Evolutionary conservation across 2,888 invertebrate genomes (phyloP), one percentile per base, ranked within the genome.

Genomic region (Xanthorhoe spadicearia): DNA sequence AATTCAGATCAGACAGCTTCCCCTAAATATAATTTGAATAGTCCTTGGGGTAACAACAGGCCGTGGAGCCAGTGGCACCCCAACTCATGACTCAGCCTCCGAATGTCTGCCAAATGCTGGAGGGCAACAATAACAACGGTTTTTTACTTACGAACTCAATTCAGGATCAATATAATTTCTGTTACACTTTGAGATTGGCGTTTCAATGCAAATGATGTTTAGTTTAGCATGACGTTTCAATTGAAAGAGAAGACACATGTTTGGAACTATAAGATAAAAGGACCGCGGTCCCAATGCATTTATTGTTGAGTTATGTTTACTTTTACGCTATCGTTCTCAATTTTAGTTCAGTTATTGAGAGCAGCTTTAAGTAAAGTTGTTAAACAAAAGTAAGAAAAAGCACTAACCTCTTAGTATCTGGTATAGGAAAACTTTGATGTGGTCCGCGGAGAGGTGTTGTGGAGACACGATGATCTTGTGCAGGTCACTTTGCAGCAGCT

Each of bases 391-490:
- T 43, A 60, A 15, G 13, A 58, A 6, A 58, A 62, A 62, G 9
- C 60, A 93, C 95, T 95, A 86, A 96, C 99, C 99, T 95, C 99
- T 96, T 83, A 99, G 96, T 93, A 99, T 99, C 95, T 99, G 99
- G 94, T 99, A 99, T 83, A 99, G 97, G 96, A 99, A 99, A 94
- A 99, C 99, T 96, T 99, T 99, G 94, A 99, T 99, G 95, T 99
- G 99, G 94, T 99, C 99, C 77, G 99, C 96, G 82, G 99, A 98
- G 79, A 99, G 96, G 84, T 98, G 98, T 93, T 99, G 99, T 76
- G 99, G 99, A 80, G 99, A 99, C 82, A 99, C 99, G 93, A 99
- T 99, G 92, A 99, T 99, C 95, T 99, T 99, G 95, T 99, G 99
- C 83, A 99, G 95, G 95, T 99, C 99, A 91, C 98, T 99, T 94